Evolutionary conservation across 2,888 invertebrate genomes (phyloP), one percentile per base, ranked within the genome.

Genomic region (Campopleginae sp.): DNA sequence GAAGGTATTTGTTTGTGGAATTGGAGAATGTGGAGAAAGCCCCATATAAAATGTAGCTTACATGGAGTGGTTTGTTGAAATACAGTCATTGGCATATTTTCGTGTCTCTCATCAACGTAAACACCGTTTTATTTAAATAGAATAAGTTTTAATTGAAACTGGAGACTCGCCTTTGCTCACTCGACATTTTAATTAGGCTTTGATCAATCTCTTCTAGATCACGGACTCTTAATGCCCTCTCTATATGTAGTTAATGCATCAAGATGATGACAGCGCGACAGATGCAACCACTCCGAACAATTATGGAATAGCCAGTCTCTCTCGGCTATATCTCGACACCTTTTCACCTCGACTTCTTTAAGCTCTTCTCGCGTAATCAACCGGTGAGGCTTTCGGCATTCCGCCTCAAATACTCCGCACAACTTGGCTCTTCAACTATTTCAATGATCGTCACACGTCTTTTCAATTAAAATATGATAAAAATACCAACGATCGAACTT

Each of bases 111-210:
- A 31, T 48, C 31, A 19, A 0, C n/a, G 33, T 70, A 7, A 19
- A 46, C 10, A 2, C n/a, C n/a, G 31, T 46, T 48, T 31, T 31
- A 48, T 51, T 33, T 48, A 31, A 46, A 31, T 54, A 12, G 68
- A 14, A 23, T 27, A 58, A 44, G 46, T 31, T 79, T 79, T 61
- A 58, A 78, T 78, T 58, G 78, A 33, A 31, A 44, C 14, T 10
- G 58, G 33, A 31, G 58, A 61, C 58, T 42, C 33, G 19, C 44
- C 68, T 58, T 31, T 31, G 38, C 38, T 38, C 38, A 38, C 58
- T 51, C 58, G 27, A 78, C 68, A 61, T 78, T 70, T 38, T 70
- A 78, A 78, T 58, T 58, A 61, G 31, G 44, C 54, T 51, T 31
- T 42, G 44, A 70, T 78, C 68, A 42, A 77, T 54, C 66, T 23